A percentile compares a stretch with the other conserved stretches of the same genome.
Conservation (phyloP, 2,113 vertebrate species). For the Sphaerodactylus townsendi region DNA sequence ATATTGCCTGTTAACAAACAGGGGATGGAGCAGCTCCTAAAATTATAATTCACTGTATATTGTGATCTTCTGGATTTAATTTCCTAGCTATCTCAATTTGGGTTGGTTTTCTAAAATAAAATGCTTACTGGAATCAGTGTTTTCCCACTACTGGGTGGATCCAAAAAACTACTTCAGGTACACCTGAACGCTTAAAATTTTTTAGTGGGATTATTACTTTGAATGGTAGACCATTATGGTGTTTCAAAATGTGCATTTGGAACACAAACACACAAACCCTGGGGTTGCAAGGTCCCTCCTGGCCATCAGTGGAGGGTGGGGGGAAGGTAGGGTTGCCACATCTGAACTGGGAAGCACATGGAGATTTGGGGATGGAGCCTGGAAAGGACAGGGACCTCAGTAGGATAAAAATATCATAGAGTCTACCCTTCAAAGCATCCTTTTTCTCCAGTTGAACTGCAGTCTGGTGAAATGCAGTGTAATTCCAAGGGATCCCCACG, state of each 20-base stretch:
- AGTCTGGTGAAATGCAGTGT: too few species aligned
- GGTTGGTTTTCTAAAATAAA: neutral
- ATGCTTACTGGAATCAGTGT: neutral
- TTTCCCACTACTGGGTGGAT: neutral
- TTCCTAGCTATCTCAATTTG: neutral
- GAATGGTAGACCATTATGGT: neutral
- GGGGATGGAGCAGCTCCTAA: accelerated
- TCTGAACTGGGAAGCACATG: too few species aligned
- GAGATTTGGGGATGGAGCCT: too few species aligned
- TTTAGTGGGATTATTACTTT: neutral
- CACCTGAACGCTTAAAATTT: neutral
- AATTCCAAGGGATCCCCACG: too few species aligned
- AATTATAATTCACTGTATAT: neutral
- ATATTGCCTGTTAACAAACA: accelerated
- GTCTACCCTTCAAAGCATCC: too few species aligned
- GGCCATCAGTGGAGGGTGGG: too few species aligned
- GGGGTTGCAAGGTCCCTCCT: too few species aligned
- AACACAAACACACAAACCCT: neutral
- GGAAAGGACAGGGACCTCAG: too few species aligned
- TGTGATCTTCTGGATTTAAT: neutral
- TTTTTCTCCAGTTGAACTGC: too few species aligned
- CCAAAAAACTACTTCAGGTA: neutral
- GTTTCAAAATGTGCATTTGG: neutral
- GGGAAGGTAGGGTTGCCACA: too few species aligned
- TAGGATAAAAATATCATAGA: too few species aligned